Base-by-base conservation (phyloP, 1,140 invertebrate species). In the Calephelis nemesis region DNA sequence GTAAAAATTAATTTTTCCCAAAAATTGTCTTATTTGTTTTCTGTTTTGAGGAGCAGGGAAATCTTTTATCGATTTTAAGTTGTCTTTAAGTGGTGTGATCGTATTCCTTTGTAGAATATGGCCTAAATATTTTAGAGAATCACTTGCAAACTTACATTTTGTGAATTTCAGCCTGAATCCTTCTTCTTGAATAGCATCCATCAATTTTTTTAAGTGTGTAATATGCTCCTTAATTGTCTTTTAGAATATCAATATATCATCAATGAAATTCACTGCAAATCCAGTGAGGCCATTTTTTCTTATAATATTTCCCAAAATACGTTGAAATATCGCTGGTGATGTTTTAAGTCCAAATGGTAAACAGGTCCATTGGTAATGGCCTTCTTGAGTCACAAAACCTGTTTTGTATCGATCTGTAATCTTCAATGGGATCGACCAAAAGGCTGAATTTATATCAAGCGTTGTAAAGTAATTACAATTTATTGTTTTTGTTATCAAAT, bases 61-160 rank as follows among this genome's bases (percentile, higher is more conserved):
- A 54, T 78, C 69, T 75, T 75, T 78, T 69, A 86, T 86, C 72
- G 83, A 74, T 40, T 75, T 78, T 62, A 3, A 66, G 76, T 54
- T 54, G 67, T 54, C 52, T 54, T 54, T 54, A 10, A 84, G 76
- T 19, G 15, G 15, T 19, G 15, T 19, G 15, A 19, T 19, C 15
- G 15, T 19, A 19, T 19, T 19, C 15, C 15, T 19, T 19, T 19
- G 15, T 19, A 19, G 15, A 19, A 19, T 19, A 19, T 19, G 15
- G 15, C 15, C 15, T 19, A 19, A 19, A 19, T 19, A 19, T 19
- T 19, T 19, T 19, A 19, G 0, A 19, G 15, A 19, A 19, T 19
- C 15, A 19, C 15, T 19, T 19, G 15, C 15, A 19, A 19, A 19
- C 15, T 19, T 67, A 79, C 76, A 62, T 78, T 86, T 83, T 47